Conservation (phyloP, 2,888 invertebrate genomes). For the Drosophila multiciliata region DNA sequence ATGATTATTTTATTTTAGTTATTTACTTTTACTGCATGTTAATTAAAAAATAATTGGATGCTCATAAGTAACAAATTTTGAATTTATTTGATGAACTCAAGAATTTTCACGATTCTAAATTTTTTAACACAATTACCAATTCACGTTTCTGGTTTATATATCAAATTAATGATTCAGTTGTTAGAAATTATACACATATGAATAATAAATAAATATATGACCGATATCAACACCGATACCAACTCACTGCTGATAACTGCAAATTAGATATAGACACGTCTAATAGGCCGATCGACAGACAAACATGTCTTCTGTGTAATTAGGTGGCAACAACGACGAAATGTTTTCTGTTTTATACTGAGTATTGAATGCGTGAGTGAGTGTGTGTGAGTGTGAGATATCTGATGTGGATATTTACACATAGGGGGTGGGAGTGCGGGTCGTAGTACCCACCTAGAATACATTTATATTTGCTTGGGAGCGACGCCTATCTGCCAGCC, state of each 20-base stretch:
- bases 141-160: conserved; percentile 1
- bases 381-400: conserved; percentile 24
- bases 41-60: background rate
- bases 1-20: background rate
- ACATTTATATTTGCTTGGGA: conserved; percentile 35
- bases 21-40: background rate
- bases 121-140: conserved; percentile 21
- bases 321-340: conserved; percentile 39
- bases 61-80: background rate
- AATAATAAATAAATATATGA: conserved; percentile 2
- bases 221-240: background rate
- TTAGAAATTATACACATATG: background rate
- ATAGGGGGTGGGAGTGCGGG: conserved; percentile 13
- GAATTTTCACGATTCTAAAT: background rate
- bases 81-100: background rate
- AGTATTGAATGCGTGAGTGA: conserved; percentile 16
- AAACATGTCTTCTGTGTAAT: conserved; percentile 56
- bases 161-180: conserved; percentile 28
- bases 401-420: conserved; percentile 13
- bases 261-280: conserved; percentile 3
- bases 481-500: conserved; percentile 50
- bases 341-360: conserved; percentile 22
- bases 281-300: conserved; percentile 30
- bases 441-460: conserved; percentile 31
- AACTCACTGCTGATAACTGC: conserved; percentile 34